phyloP scores from a whole-genome alignment of 2,113 vertebrate species.

The Apeltes quadracus region DNA sequence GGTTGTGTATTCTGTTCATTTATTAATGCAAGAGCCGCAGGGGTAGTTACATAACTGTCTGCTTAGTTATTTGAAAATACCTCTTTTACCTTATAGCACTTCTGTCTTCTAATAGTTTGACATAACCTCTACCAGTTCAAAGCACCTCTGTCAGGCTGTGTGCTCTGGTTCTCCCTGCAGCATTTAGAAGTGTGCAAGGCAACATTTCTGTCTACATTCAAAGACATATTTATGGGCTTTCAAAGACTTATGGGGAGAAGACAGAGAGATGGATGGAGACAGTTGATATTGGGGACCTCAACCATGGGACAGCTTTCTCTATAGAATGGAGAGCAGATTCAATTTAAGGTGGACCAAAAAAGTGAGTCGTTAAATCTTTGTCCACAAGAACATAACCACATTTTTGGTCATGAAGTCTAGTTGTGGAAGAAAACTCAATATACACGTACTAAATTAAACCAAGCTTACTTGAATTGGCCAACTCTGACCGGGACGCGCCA shows the following conservation, averaged over 20 bases:
- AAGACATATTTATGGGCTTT: too few relatives aligned
- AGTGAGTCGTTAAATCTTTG: not conserved
- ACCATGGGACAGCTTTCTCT: slow-evolving; percentile 36
- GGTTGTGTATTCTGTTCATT: slow-evolving; percentile 27
- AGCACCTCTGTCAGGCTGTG: not conserved
- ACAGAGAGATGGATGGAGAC: not conserved
- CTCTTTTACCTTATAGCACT: slow-evolving; percentile 43
- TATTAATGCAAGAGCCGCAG: slow-evolving; percentile 41
- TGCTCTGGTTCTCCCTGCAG: not conserved
- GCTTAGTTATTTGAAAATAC: slow-evolving; percentile 55
- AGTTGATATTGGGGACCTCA: slow-evolving; percentile 14
- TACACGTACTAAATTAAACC: too few relatives aligned
- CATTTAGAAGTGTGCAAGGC: not conserved
- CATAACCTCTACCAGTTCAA: not conserved
- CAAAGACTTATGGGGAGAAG: not conserved
- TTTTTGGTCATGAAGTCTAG: not conserved
- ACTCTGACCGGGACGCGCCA: too few relatives aligned
- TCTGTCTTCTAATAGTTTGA: slow-evolving; percentile 16
- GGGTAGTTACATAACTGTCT: slow-evolving; percentile 48
- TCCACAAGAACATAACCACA: not conserved
- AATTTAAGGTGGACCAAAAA: slow-evolving; percentile 65
- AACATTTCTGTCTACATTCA: not conserved
- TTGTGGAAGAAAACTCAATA: not conserved
- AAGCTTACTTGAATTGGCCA: too few relatives aligned
- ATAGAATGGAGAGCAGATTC: slow-evolving; percentile 24